These are phyloP conservation scores for Tenebrosternarchus preto DNA, from an alignment of 2,113 vertebrate species.

Conservation along the genomic window DNA sequence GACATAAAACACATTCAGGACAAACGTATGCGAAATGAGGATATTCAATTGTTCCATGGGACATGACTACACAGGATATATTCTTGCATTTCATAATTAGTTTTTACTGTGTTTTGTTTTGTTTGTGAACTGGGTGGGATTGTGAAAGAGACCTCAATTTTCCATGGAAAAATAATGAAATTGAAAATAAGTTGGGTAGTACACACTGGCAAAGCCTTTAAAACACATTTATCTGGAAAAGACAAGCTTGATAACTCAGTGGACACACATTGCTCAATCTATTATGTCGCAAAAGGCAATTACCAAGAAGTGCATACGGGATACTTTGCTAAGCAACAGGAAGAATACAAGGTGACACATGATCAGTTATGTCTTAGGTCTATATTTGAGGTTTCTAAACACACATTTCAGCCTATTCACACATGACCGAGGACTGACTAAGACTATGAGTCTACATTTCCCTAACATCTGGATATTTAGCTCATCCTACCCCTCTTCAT, in stretches of 20 bases:
- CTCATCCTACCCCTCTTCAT: background rate
- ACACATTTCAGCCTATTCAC: conserved; percentile 24
- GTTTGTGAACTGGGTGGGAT: background rate
- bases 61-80: conserved; percentile 14
- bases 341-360: conserved; percentile 27
- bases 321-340: conserved; percentile 26
- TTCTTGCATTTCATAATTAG: conserved; percentile 24
- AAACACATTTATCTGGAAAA: background rate
- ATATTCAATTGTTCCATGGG: background rate
- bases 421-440: background rate
- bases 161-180: conserved; percentile 19
- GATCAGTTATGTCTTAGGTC: conserved; percentile 2
- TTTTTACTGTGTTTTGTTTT: background rate
- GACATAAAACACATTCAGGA: background rate
- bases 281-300: background rate
- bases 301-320: background rate
- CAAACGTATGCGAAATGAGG: background rate
- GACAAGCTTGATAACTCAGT: background rate
- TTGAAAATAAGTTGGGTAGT: background rate
- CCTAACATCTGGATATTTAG: background rate
- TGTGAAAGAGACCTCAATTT: background rate
- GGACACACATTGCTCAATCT: background rate
- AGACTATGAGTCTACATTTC: background rate
- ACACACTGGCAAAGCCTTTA: background rate
- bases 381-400: conserved; percentile 12